These are phyloP conservation scores for Neoarius graeffei DNA, from an alignment of 2,113 vertebrate species.

Conservation along the genomic window DNA sequence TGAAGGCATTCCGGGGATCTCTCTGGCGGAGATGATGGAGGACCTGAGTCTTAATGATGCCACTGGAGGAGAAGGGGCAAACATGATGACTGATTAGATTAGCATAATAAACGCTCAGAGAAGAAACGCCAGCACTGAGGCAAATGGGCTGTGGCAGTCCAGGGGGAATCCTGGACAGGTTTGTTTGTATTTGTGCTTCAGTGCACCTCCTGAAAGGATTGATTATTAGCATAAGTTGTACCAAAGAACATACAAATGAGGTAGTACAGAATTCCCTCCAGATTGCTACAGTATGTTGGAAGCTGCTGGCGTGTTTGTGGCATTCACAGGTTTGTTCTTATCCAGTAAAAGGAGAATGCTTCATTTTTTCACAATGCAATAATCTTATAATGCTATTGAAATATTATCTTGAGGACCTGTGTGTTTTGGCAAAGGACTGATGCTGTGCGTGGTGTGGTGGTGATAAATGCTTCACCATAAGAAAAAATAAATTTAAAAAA, in stretches of 20 bases:
- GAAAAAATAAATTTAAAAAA: neutral
- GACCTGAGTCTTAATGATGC: conserved; percentile 89
- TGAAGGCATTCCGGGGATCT: conserved; percentile 87
- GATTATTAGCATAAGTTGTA: neutral
- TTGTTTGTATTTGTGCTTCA: neutral
- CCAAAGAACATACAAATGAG: neutral
- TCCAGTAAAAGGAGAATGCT: neutral
- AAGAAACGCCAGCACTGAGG: neutral
- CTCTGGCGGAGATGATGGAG: conserved; percentile 93
- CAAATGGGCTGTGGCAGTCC: neutral
- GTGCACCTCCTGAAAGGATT: neutral
- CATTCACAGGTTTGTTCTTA: neutral
- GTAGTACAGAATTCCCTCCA: neutral
- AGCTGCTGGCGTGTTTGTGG: neutral
- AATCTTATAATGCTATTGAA: neutral
- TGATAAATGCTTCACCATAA: neutral
- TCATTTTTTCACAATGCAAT: neutral
- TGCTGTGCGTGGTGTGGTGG: neutral
- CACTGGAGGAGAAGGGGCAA: conserved; percentile 87
- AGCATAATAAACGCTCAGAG: neutral
- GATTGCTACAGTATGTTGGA: neutral
- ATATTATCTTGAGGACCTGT: neutral
- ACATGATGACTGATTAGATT: conserved; percentile 81
- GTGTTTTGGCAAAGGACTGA: neutral
- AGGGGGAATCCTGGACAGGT: neutral